These are phyloP conservation scores for Drosophila greeni DNA, from an alignment of 2,888 invertebrate genomes.

Conservation along the genomic window DNA sequence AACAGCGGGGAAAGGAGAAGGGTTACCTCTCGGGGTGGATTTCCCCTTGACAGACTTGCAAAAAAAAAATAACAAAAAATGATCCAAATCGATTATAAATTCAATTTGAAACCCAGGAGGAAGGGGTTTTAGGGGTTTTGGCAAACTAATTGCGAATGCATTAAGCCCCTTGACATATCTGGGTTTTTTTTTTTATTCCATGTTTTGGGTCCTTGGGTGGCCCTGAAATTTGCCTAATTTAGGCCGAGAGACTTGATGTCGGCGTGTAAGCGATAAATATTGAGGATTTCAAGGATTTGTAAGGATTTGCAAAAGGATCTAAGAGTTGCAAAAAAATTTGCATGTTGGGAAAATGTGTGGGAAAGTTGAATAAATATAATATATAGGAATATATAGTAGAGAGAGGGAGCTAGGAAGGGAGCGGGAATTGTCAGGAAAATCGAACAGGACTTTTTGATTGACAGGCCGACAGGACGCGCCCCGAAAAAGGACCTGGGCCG, in stretches of 20 bases:
- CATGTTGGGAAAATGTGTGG: slow-evolving; percentile 23
- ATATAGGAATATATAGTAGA: slow-evolving; percentile 29
- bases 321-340: too few relatives aligned
- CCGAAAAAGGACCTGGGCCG: slow-evolving; percentile 48
- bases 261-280: slow-evolving; percentile 66
- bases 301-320: too few relatives aligned
- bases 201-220: slow-evolving; percentile 29
- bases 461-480: slow-evolving; percentile 66
- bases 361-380: slow-evolving; percentile 22
- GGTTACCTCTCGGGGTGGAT: slow-evolving; percentile 43
- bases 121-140: slow-evolving; percentile 5
- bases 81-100: slow-evolving; percentile 73
- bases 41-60: slow-evolving; percentile 28
- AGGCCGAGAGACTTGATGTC: slow-evolving; percentile 66
- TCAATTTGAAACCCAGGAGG: slow-evolving; percentile 53
- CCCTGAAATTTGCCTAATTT: slow-evolving; percentile 61
- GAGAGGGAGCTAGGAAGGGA: not conserved
- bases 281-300: slow-evolving; percentile 53
- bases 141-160: slow-evolving; percentile 73
- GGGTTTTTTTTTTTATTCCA: slow-evolving; percentile 4
- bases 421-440: not conserved
- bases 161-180: slow-evolving; percentile 63
- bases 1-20: slow-evolving; percentile 28
- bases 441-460: slow-evolving; percentile 62
- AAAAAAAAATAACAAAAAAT: slow-evolving; percentile 43